These are phyloP conservation scores for Thelaira solivaga DNA, from an alignment of 2,888 invertebrate genomes.

Conservation along the genomic window DNA sequence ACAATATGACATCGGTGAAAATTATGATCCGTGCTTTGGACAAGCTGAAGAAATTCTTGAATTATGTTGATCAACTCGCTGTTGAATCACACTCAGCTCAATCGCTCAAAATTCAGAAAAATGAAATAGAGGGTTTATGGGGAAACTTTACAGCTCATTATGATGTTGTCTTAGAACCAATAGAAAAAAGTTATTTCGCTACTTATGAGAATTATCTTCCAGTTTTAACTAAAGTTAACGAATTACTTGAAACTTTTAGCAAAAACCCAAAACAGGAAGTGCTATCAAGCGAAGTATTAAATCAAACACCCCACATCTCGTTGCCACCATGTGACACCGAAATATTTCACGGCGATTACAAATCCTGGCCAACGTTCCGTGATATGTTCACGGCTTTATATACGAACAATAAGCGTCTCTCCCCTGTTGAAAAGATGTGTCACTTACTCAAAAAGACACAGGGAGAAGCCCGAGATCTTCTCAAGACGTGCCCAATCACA, in stretches of 20 bases:
- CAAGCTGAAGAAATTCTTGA: too few species aligned
- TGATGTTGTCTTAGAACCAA: too few species aligned
- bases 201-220: too few species aligned
- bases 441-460: constrained; percentile 1
- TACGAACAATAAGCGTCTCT: not conserved
- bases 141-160: not conserved
- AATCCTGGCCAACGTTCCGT: not conserved
- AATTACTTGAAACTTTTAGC: too few species aligned
- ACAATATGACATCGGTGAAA: too few species aligned
- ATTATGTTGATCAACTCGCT: too few species aligned
- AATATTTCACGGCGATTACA: not conserved
- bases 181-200: too few species aligned
- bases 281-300: too few species aligned
- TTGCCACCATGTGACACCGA: not conserved
- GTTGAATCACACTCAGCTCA: too few species aligned
- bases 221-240: too few species aligned
- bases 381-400: constrained; percentile 4
- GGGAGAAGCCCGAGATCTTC: not conserved
- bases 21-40: too few species aligned
- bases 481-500: not conserved
- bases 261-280: too few species aligned
- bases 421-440: constrained; percentile 3
- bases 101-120: not conserved
- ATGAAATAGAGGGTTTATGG: not conserved
- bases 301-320: not conserved